Base-by-base conservation (phyloP, 2,113 vertebrate genomes). In the Thryonomys swinderianus region DNA sequence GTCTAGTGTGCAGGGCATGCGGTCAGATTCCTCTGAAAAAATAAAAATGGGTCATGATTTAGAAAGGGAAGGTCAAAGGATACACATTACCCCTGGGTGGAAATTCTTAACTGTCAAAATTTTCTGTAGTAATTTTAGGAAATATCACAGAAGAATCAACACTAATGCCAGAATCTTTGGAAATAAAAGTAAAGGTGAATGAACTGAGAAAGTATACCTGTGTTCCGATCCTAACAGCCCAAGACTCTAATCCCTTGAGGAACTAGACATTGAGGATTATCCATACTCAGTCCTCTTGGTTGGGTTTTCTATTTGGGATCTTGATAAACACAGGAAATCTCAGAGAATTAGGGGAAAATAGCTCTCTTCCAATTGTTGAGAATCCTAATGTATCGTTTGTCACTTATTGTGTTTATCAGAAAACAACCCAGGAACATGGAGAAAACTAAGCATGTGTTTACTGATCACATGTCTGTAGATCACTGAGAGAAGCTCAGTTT, bases 241-340 rank as follows among this genome's bases (percentile, higher is more conserved):
- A 27, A 61, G 18, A 37, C 20, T 53, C 45, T 90, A 32, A 14
- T 11, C 30, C 3, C 16, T 8, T 55, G 25, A 81, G 3, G 18
- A 71, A 81, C 7, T 59, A 10, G 30, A 64, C 59, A 79, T 18
- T 13, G 40, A n/a, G 55, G 16, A n/a, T 20, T 27, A 61, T 67
- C 7, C n/a, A 32, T 2, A 9, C 1, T 30, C 2, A 11, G 11
- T 34, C 7, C 85, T 89, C 2, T 21, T 3, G 4, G 10, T 3
- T 69, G 4, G 2, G 42, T 51, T 55, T 74, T 42, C 32, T 87
- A 1, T 32, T 21, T 81, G 66, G 17, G 32, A 57, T 40, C 55
- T 4, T 61, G 40, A 13, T 51, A n/a, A 90, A 13, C 55, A 42
- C 2, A 45, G 37, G 12, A 3, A 27, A 81, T 27, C 21, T 48